Evolutionary conservation across 2,797 vertebrate genomes (phyloP).

Genomic region (Streptopelia turtur): DNA sequence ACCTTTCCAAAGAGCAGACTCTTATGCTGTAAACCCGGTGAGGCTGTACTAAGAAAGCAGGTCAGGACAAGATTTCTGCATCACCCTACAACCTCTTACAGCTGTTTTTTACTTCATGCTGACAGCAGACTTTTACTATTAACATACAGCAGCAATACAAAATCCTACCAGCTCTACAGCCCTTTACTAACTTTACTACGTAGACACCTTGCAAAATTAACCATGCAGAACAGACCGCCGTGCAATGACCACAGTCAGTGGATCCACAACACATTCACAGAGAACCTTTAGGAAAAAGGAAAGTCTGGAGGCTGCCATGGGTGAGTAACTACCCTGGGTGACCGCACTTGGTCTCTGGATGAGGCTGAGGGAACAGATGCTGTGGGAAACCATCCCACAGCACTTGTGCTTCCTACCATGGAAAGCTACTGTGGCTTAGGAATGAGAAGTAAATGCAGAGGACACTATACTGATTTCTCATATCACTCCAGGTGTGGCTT

Average conservation of each 20-base stretch:
- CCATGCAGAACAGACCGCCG: not conserved
- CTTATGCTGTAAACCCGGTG: not conserved
- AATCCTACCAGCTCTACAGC: not conserved
- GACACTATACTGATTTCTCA: not conserved
- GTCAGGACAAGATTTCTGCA: not conserved
- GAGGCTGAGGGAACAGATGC: accelerated
- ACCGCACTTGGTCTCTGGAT: too few species aligned
- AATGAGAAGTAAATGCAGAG: not conserved
- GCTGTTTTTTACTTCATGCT: accelerated
- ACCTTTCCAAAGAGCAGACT: not conserved
- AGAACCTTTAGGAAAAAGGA: not conserved
- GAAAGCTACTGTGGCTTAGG: not conserved
- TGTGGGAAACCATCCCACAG: accelerated
- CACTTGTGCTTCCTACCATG: not conserved
- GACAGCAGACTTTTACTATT: not conserved
- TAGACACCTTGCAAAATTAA: not conserved
- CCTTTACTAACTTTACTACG: not conserved
- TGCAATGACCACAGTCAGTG: accelerated
- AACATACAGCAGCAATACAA: accelerated
- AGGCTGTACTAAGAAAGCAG: not conserved
- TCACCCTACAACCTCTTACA: not conserved
- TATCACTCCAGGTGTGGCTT: not conserved
- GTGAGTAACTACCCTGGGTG: too few species aligned
- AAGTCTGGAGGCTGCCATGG: not conserved
- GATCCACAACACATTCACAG: not conserved